These are phyloP conservation scores for Perognathus longimembris DNA, from an alignment of 2,113 vertebrate species.

Conservation along the genomic window DNA sequence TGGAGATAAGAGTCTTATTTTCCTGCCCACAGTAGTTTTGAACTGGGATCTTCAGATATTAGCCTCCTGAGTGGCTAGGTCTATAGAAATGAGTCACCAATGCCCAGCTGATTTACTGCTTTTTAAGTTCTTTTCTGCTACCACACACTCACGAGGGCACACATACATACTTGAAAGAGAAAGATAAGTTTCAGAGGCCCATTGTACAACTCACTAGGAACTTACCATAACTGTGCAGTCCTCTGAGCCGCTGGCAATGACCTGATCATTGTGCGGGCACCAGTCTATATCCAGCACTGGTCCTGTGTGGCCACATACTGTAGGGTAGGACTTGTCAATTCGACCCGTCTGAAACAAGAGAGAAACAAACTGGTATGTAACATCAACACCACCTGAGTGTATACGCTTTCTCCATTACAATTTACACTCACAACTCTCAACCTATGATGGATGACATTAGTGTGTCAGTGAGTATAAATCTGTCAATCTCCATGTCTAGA, in stretches of 20 bases:
- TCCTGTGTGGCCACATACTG: slow-evolving; percentile 97
- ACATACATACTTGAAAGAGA: not conserved
- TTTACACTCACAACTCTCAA: not conserved
- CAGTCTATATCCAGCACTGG: slow-evolving; percentile 98
- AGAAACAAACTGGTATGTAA: not conserved
- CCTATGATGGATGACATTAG: not conserved
- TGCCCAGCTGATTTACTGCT: not conserved
- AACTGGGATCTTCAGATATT: too few relatives aligned
- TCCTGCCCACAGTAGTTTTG: too few relatives aligned
- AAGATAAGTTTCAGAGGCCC: not conserved
- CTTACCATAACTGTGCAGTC: slow-evolving; percentile 98
- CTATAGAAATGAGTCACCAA: too few relatives aligned
- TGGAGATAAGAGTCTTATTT: too few relatives aligned
- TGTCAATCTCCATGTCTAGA: not conserved
- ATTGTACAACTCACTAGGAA: too few relatives aligned
- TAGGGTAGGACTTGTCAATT: slow-evolving; percentile 98
- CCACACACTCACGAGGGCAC: not conserved
- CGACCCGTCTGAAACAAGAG: slow-evolving; percentile 91
- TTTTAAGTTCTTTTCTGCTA: not conserved
- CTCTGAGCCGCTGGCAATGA: slow-evolving; percentile 97
- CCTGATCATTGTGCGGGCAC: slow-evolving; percentile 98
- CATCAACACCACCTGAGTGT: not conserved
- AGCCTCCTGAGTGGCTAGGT: too few relatives aligned
- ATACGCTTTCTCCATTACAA: not conserved
- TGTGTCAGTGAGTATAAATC: not conserved